These are phyloP conservation scores for Eospalax fontanierii DNA, from an alignment of 2,797 vertebrate genomes.

Conservation along the genomic window DNA sequence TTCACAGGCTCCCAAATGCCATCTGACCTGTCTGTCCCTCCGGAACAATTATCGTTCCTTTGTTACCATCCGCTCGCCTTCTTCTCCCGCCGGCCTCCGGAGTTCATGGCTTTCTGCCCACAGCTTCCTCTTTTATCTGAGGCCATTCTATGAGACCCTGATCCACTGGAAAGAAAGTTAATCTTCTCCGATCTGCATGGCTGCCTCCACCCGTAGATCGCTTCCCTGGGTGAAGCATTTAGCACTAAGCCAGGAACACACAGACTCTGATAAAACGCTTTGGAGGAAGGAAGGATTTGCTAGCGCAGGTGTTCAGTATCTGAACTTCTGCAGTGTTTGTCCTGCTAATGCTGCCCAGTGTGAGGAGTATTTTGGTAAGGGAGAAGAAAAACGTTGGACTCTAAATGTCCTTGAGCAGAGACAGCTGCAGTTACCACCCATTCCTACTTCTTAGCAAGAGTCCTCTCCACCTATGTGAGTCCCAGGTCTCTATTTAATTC, in stretches of 20 bases:
- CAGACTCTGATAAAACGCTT: conserved; percentile 48
- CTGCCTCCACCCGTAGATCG: conserved; percentile 10
- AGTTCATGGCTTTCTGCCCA: neutral
- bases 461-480: neutral
- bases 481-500: neutral
- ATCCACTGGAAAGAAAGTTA: conserved; percentile 67
- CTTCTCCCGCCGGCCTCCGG: neutral
- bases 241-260: conserved; percentile 53
- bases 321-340: conserved; percentile 47
- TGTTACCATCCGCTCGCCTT: conserved; percentile 18
- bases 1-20: neutral
- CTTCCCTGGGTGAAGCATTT: conserved; percentile 70
- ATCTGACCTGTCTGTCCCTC: conserved; percentile 1
- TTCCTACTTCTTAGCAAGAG: neutral
- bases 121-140: conserved; percentile 54
- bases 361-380: conserved; percentile 22
- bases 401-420: neutral
- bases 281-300: conserved; percentile 57
- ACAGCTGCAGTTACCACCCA: neutral
- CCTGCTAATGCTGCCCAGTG: neutral
- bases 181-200: conserved; percentile 51
- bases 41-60: conserved; percentile 14
- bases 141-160: neutral
- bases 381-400: conserved; percentile 32
- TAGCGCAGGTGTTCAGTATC: conserved; percentile 62